Evolutionary conservation across 2,797 vertebrate genomes (phyloP), one percentile per base, ranked within the genome.

Genomic region (Hippocampus kuda): DNA sequence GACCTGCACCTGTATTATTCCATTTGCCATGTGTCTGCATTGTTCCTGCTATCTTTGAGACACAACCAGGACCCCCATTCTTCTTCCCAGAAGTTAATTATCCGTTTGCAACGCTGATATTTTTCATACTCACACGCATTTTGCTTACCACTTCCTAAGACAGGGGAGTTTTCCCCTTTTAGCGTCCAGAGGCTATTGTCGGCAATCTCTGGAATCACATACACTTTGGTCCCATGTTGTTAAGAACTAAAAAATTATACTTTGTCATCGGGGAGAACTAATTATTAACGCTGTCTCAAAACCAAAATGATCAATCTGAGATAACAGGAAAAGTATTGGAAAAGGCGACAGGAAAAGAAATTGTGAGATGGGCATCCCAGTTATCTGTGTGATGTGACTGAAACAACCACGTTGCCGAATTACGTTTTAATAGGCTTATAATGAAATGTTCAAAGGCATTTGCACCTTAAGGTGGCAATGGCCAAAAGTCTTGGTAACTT

Each of bases 201-300:
- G 71, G 75, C 75, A 79, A 74, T 83, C 79, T 80, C 24, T 78
- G 75, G 72, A 88, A 89, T 76, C 78, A 75, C 66, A 86, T 88
- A 77, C 87, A 85, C 60, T 88, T 88, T 72, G 84, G 84, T 74
- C 82, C 83, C 44, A 67, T 84, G 79, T 67, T 75, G 88, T 38
- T 38, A 86, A 80, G 83, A 79, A 78, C 72, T 68, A 66, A 84
- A 78, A 61, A 82, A 84, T 77, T 84, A 80, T 44, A 78, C 84
- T 53, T 72, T 81, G 71, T 73, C 65, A 1, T 68, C 82, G 61
- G 82, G 84, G 74, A 83, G 77, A 77, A 81, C 85, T 88, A 86
- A 90, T 82, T 79, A 81, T 81, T 77, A 72, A 38, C 66, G 72
- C 56, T 72, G 79, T 70, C 66, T 76, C 69, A 71, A 80, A 85